Conservation (phyloP, 2,797 vertebrate genomes). For the Pempheris klunzingeri region DNA sequence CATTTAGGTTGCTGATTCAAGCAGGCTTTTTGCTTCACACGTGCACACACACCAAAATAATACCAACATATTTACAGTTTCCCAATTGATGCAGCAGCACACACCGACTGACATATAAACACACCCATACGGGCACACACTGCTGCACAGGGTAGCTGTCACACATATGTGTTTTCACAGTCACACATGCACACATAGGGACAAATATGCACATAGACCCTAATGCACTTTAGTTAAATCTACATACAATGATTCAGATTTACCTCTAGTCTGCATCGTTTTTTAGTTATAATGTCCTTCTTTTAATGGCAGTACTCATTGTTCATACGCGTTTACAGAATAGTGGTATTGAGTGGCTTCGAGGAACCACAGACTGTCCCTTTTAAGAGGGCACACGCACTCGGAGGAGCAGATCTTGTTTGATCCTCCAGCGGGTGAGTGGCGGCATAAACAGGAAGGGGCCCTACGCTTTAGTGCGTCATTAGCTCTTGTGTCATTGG, state of each 20-base stretch:
- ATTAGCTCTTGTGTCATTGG: constrained; percentile 71
- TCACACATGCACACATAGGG: too few relatives aligned
- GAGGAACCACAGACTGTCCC: constrained; percentile 14
- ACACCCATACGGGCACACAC: not conserved
- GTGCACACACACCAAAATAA: constrained; percentile 16
- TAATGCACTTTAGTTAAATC: not conserved
- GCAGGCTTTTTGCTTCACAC: constrained; percentile 17
- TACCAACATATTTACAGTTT: constrained; percentile 13
- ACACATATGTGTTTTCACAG: too few relatives aligned
- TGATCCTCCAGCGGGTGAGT: constrained; percentile 68
- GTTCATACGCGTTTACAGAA: constrained; percentile 5
- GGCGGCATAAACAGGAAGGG: constrained; percentile 79
- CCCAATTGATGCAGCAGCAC: not conserved
- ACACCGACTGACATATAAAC: constrained; percentile 1
- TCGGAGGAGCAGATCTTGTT: constrained; percentile 53
- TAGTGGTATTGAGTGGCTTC: constrained; percentile 15
- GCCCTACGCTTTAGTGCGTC: constrained; percentile 78
- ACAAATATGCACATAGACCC: not conserved
- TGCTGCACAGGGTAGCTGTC: not conserved
- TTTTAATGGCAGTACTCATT: not conserved
- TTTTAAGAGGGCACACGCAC: constrained; percentile 42
- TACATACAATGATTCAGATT: not conserved
- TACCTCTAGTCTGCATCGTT: not conserved
- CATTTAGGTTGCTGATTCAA: constrained; percentile 60
- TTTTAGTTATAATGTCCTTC: not conserved